These are phyloP conservation scores for Drosophila formosana DNA, from an alignment of 2,888 invertebrate species.

Conservation along the genomic window DNA sequence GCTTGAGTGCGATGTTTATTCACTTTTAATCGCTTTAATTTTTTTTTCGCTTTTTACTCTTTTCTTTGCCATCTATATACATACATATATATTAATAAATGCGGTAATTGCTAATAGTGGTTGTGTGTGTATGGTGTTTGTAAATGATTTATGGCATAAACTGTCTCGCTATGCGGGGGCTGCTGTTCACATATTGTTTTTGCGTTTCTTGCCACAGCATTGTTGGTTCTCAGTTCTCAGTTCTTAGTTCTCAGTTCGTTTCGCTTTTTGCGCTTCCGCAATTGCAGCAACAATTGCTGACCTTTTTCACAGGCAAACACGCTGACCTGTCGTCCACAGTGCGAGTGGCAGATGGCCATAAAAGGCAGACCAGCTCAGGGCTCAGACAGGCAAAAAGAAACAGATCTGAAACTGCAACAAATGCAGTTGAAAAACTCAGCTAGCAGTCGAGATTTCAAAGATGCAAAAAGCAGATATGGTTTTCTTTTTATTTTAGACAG, in stretches of 20 bases:
- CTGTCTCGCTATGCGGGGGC: constrained; percentile 21
- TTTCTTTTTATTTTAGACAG: constrained; percentile 8
- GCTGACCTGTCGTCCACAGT: neutral
- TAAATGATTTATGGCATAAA: constrained; percentile 21
- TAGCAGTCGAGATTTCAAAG: neutral
- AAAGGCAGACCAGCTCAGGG: constrained; percentile 6
- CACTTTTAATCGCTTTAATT: constrained; percentile 24
- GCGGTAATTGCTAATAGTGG: constrained; percentile 6
- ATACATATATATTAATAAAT: neutral
- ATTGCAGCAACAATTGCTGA: constrained; percentile 49
- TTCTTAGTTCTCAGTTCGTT: neutral
- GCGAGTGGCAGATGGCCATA: constrained; percentile 19
- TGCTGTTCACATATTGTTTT: constrained; percentile 11
- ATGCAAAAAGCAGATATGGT: constrained; percentile 16
- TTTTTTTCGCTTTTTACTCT: constrained; percentile 27
- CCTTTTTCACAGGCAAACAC: constrained; percentile 48
- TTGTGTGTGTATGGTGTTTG: neutral
- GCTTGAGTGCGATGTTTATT: constrained; percentile 31
- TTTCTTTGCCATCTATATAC: neutral
- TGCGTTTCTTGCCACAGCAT: constrained; percentile 1
- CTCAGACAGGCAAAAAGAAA: neutral
- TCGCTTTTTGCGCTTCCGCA: constrained; percentile 51
- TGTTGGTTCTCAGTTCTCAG: constrained; percentile 1
- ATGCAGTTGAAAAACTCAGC: neutral
- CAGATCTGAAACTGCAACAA: constrained; percentile 14